Conservation (phyloP, 2,113 vertebrate species). For the Murina feae region DNA sequence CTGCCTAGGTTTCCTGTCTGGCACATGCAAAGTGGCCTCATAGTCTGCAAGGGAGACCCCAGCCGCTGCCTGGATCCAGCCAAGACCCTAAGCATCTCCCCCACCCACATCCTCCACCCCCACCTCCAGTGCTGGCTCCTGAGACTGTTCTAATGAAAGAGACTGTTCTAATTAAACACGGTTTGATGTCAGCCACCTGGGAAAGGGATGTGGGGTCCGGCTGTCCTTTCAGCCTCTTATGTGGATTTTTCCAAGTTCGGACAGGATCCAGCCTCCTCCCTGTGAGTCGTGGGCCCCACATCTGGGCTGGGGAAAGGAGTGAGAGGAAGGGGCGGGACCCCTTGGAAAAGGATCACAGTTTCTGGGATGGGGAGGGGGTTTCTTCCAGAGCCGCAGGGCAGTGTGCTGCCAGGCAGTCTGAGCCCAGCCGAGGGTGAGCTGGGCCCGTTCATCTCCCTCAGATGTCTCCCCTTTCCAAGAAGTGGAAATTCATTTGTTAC, state of each 20-base stretch:
- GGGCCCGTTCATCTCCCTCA: not conserved
- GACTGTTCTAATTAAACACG: constrained; percentile 26
- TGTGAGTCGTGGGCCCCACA: constrained; percentile 43
- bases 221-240: constrained; percentile 2
- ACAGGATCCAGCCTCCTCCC: constrained; percentile 36
- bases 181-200: constrained; percentile 69
- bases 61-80: constrained; percentile 2
- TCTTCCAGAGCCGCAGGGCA: not conserved
- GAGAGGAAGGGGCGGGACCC: constrained; percentile 48
- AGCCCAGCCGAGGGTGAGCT: not conserved
- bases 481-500: not conserved
- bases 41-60: constrained; percentile 4
- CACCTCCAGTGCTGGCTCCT: not conserved
- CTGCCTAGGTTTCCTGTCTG: constrained; percentile 64
- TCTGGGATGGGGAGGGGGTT: not conserved
- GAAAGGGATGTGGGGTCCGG: not conserved
- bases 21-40: constrained; percentile 38
- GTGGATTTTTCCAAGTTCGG: constrained; percentile 36
- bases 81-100: constrained; percentile 33
- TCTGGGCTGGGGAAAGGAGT: constrained; percentile 56
- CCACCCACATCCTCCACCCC: not conserved
- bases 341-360: constrained; percentile 57
- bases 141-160: constrained; percentile 31
- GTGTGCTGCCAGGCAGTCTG: constrained; percentile 11
- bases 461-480: not conserved